Conservation (phyloP, 2,113 vertebrate genomes). For the Corythornis madagascariensis region DNA sequence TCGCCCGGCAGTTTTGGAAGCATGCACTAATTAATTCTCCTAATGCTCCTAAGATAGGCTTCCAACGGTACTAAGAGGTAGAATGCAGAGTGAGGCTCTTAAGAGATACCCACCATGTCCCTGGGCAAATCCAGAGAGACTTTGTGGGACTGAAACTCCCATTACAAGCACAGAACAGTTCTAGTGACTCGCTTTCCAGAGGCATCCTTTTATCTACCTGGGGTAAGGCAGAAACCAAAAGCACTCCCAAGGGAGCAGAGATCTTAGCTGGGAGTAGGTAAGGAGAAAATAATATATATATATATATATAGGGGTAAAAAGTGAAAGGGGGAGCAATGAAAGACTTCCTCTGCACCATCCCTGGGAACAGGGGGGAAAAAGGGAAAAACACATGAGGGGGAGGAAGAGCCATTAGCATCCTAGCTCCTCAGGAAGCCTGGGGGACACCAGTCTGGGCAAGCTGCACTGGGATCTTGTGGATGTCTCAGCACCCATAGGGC, state of each 20-base stretch:
- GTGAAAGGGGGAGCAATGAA: not conserved
- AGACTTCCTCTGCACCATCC: not conserved
- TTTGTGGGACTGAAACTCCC: not conserved
- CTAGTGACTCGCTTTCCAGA: not conserved
- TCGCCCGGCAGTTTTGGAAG: constrained; percentile 33
- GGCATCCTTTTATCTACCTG: not conserved
- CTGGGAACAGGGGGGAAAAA: not conserved
- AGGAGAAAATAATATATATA: not conserved
- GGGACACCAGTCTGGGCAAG: not conserved
- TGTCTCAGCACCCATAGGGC: not conserved
- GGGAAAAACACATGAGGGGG: not conserved
- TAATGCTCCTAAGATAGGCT: constrained; percentile 39
- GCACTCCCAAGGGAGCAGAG: not conserved
- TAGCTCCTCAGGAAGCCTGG: fast-evolving
- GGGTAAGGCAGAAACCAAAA: not conserved
- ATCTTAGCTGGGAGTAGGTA: not conserved
- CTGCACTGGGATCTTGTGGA: not conserved
- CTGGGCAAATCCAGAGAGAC: not conserved
- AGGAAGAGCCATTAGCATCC: not conserved
- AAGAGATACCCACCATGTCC: not conserved
- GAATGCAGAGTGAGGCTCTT: constrained; percentile 37
- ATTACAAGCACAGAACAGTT: not conserved
- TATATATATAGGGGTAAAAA: not conserved
- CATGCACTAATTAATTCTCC: constrained; percentile 42
- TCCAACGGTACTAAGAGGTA: constrained; percentile 34